Base-by-base conservation (phyloP, 2,888 invertebrate species). In the Priocnemis perturbator region DNA sequence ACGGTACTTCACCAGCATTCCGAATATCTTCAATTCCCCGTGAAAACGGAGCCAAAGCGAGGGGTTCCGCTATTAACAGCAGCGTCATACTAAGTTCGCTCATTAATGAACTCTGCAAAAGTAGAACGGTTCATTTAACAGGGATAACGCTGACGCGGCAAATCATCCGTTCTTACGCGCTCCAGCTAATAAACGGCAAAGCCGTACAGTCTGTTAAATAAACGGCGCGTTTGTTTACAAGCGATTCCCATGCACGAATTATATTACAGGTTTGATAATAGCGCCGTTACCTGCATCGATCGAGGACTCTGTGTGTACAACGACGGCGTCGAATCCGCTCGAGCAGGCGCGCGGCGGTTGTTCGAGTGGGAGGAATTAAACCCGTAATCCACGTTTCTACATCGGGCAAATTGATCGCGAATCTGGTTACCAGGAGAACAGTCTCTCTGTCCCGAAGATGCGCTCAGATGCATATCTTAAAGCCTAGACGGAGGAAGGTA, bases 301-400 rank as follows among this genome's bases (percentile, higher is more conserved):
- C 26, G 26, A 26, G 26, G n/a, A n/a, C n/a, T n/a, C 26, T 26
- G 26, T 26, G 7, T 3, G 26, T 26, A 26, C 3, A 26, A 26
- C 26, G 26, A 3, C 26, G 26, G 7, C 26, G 26, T 26, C 26
- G 26, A 26, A 26, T 26, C 26, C 26, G 26, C 26, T 26, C 7
- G 26, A 26, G 26, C 26, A n/a, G n/a, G n/a, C n/a, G n/a, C n/a
- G n/a, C 26, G 26, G 26, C 26, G 26, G 26, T 26, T 37, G 4
- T 37, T 37, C 37, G 4, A 11, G 7, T 3, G 11, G 11, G 37
- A 37, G 7, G 37, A 68, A 60, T 67, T 72, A 65, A 68, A 67
- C 64, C 61, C 63, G 53, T 72, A 72, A 72, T 73, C 57, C 67
- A 14, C 15, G 65, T 60, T 73, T 63, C 67, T 26, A 44, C 50